Conservation (phyloP, 92 coral and sea anemone species). For the Zoanthus sociatus region DNA sequence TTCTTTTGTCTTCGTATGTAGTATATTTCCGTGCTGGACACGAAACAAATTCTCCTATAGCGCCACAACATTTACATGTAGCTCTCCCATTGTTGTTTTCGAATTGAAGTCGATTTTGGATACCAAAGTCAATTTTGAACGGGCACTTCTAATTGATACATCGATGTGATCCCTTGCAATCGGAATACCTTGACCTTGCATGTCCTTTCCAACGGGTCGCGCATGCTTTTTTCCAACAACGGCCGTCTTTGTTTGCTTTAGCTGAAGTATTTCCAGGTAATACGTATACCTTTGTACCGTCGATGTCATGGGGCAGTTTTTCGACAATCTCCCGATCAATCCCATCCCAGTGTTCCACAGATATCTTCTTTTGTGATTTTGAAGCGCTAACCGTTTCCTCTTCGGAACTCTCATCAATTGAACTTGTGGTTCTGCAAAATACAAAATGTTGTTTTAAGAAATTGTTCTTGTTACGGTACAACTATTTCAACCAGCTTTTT, state of each 20-base stretch:
- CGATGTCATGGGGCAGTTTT: slow-evolving; percentile 68
- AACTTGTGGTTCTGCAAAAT: slow-evolving; percentile 11
- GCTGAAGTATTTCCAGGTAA: slow-evolving; percentile 10
- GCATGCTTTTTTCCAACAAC: slow-evolving; percentile 12
- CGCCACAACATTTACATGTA: slow-evolving; percentile 65
- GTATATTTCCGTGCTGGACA: slow-evolving; percentile 66
- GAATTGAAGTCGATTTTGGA: slow-evolving; percentile 69
- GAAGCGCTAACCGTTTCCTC: slow-evolving; percentile 14
- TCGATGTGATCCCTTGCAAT: slow-evolving; percentile 63
- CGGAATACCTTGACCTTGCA: slow-evolving; percentile 54
- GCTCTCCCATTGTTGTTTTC: slow-evolving; percentile 37
- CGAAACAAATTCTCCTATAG: slow-evolving; percentile 46
- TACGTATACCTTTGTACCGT: slow-evolving; percentile 54
- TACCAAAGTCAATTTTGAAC: slow-evolving; percentile 65
- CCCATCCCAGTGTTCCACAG: slow-evolving; percentile 40
- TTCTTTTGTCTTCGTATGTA: slow-evolving; percentile 38
- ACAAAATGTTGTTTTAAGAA: slow-evolving; percentile 5
- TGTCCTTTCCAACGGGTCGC: slow-evolving; percentile 16
- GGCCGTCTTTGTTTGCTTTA: slow-evolving; percentile 13
- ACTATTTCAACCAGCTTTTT: slow-evolving; percentile 3
- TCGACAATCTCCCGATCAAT: slow-evolving; percentile 61
- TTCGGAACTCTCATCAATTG: slow-evolving; percentile 9
- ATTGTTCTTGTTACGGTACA: slow-evolving; percentile 8
- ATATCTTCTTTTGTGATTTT: slow-evolving; percentile 35
- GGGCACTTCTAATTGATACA: slow-evolving; percentile 60